Percentiles rank a stretch among this genome's conserved stretches.
Conservation (phyloP, 2,797 vertebrate species). For the Neopelma chrysocephalum region DNA sequence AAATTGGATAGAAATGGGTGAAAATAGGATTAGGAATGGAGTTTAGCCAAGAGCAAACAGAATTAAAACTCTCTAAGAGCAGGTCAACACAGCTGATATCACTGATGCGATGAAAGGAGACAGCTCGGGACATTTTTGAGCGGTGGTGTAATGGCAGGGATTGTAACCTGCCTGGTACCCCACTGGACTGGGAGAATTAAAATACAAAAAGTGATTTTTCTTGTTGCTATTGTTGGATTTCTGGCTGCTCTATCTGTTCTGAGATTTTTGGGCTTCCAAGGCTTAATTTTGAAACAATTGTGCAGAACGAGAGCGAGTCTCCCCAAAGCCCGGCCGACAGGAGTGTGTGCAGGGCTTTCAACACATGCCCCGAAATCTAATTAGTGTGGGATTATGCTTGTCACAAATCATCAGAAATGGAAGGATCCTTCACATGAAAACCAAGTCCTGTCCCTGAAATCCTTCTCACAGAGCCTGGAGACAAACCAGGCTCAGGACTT, state of each 20-base stretch:
- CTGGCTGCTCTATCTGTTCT: neutral
- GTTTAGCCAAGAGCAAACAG: slow-evolving; percentile 69
- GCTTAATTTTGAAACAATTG: slow-evolving; percentile 62
- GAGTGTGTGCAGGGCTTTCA: slow-evolving; percentile 21
- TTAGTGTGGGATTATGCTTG: slow-evolving; percentile 62
- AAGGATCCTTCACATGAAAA: neutral
- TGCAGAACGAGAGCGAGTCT: slow-evolving; percentile 24
- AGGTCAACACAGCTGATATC: slow-evolving; percentile 25
- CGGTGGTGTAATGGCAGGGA: neutral
- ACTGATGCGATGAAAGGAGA: slow-evolving; percentile 5
- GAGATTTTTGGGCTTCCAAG: slow-evolving; percentile 18
- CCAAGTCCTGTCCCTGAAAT: neutral
- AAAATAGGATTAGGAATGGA: slow-evolving; percentile 77
- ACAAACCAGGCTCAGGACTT: neutral
- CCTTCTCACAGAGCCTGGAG: neutral
- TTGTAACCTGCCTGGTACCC: neutral
- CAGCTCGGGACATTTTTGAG: slow-evolving; percentile 35
- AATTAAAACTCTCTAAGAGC: slow-evolving; percentile 61
- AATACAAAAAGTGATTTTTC: neutral
- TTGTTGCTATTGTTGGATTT: neutral
- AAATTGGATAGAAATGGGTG: slow-evolving; percentile 74
- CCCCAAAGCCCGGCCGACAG: neutral
- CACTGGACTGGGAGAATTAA: neutral
- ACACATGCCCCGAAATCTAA: slow-evolving; percentile 51
- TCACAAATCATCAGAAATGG: slow-evolving; percentile 30